Percentiles rank a stretch among this genome's conserved stretches.
These are phyloP conservation scores for Scrobipalpa costella DNA, from an alignment of 2,888 invertebrate species.

Conservation along the genomic window DNA sequence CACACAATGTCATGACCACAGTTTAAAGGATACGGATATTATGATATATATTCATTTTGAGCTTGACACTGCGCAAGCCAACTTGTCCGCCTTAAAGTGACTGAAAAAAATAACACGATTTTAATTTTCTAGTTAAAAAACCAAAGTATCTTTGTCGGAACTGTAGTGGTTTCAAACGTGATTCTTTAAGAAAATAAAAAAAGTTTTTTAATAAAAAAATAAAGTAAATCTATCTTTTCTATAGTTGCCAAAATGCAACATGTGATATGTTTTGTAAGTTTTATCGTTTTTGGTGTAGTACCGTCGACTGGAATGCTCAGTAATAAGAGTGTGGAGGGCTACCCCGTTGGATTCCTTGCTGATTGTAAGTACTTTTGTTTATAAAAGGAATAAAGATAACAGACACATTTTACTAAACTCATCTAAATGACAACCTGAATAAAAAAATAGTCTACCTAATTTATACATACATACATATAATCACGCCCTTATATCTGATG, in stretches of 20 bases:
- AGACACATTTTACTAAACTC: no score
- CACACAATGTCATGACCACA: no score
- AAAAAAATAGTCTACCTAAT: no score
- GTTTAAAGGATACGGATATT: neutral
- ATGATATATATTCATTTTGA: slow-evolving; percentile 17
- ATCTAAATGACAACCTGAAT: no score
- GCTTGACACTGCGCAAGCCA: slow-evolving; percentile 32
- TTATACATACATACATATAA: no score
- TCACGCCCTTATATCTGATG: no score
- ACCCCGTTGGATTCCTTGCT: slow-evolving; percentile 55
- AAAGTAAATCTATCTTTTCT: no score
- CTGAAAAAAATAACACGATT: neutral
- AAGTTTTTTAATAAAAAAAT: no score
- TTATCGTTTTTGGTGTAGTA: slow-evolving; percentile 34
- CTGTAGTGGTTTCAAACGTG: no score
- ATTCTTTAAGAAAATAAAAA: no score
- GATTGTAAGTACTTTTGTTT: slow-evolving; percentile 56
- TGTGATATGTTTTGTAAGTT: slow-evolving; percentile 30
- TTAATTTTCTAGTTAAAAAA: neutral
- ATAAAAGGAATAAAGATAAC: no score
- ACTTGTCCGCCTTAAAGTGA: slow-evolving; percentile 27
- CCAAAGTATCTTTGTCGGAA: neutral
- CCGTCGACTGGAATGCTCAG: slow-evolving; percentile 43
- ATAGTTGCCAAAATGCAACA: neutral
- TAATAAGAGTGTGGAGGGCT: slow-evolving; percentile 56